Conservation (phyloP, 1,140 invertebrate genomes). For the Drosophila littoralis region DNA sequence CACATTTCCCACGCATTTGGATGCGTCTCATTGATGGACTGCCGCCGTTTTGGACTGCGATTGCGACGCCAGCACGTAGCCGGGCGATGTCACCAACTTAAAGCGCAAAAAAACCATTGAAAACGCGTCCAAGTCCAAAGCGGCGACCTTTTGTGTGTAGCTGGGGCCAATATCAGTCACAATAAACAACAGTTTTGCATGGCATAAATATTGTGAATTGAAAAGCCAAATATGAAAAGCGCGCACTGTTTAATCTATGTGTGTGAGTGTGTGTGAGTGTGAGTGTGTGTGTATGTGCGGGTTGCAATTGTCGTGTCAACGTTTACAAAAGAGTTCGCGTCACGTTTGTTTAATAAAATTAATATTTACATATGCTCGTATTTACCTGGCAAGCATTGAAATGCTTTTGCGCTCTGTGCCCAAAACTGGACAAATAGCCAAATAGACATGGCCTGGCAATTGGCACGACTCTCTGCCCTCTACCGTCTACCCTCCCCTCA, state of each 20-base stretch:
- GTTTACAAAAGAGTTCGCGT: conserved; percentile 61
- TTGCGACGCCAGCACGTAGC: conserved; percentile 22
- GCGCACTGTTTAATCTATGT: conserved; percentile 40
- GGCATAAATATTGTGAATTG: conserved; percentile 65
- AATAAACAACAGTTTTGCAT: conserved; percentile 57
- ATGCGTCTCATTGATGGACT: conserved; percentile 58
- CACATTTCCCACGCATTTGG: conserved; percentile 60
- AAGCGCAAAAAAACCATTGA: not conserved
- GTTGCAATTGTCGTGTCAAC: conserved; percentile 57
- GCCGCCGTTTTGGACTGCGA: conserved; percentile 24
- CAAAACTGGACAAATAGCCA: conserved; percentile 77
- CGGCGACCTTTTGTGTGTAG: not conserved
- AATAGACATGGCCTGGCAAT: conserved; percentile 69
- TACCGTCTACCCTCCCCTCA: not conserved
- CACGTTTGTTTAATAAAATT: conserved; percentile 82
- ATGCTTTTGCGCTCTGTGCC: conserved; percentile 41
- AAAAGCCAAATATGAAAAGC: conserved; percentile 61
- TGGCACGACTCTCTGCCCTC: conserved; percentile 61
- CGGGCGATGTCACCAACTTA: conserved; percentile 25
- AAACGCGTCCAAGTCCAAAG: conserved; percentile 26
- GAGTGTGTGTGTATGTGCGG: conserved; percentile 9
- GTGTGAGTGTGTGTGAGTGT: not conserved
- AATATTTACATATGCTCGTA: conserved; percentile 83
- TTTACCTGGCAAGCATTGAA: conserved; percentile 44
- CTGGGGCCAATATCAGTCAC: conserved; percentile 38